These are phyloP conservation scores for Pygoscelis antarcticus DNA, from an alignment of 2,113 vertebrate species.

Conservation along the genomic window DNA sequence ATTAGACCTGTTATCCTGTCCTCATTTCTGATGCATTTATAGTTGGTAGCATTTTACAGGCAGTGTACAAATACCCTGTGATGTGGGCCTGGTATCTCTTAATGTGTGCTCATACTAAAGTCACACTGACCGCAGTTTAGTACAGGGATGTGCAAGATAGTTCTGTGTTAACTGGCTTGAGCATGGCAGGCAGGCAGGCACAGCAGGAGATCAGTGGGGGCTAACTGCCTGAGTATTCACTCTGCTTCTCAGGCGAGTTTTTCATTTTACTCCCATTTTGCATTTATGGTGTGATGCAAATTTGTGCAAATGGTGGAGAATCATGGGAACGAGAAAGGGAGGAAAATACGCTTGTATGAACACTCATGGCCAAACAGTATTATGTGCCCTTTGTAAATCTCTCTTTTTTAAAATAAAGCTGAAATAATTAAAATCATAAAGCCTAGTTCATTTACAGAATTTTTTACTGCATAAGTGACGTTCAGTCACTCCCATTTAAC, in stretches of 20 bases:
- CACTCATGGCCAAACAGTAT: background rate
- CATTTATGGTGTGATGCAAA: background rate
- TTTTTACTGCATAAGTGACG: background rate
- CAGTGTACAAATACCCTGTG: background rate
- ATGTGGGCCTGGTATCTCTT: background rate
- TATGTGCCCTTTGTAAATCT: background rate
- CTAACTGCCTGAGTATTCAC: background rate
- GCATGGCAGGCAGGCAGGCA: background rate
- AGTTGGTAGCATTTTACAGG: background rate
- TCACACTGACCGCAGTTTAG: background rate
- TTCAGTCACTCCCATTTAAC: background rate
- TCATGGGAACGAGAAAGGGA: background rate
- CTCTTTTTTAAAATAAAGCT: background rate
- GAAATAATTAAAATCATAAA: background rate
- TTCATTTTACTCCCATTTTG: background rate
- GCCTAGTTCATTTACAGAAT: background rate
- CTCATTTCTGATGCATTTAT: background rate
- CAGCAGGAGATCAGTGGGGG: background rate
- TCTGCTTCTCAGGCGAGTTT: background rate
- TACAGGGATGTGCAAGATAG: background rate
- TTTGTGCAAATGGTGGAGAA: background rate
- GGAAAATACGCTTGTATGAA: background rate
- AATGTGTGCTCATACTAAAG: background rate
- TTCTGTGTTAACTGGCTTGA: rapidly evolving
- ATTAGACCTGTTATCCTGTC: background rate